These are phyloP conservation scores for Tamandua tetradactyla DNA, from an alignment of 2,797 vertebrate genomes.

Conservation along the genomic window DNA sequence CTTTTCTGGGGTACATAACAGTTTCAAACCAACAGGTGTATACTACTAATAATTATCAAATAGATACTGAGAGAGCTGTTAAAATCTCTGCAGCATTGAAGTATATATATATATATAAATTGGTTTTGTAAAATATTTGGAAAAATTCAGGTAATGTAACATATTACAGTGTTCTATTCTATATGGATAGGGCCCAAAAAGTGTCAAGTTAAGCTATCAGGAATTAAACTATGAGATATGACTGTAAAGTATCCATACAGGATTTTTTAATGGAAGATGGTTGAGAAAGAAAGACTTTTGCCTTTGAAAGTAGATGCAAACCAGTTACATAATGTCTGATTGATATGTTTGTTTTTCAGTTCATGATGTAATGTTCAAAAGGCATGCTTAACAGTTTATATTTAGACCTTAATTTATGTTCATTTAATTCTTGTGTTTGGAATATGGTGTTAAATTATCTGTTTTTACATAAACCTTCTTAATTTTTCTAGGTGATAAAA, in stretches of 20 bases:
- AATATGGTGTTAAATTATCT: constrained; percentile 24
- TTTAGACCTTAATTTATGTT: constrained; percentile 42
- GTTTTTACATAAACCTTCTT: constrained; percentile 71
- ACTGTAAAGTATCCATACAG: not conserved
- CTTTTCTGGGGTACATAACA: too few species aligned
- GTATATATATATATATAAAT: not conserved
- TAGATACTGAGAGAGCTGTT: not conserved
- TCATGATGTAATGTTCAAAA: not conserved
- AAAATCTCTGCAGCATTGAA: not conserved
- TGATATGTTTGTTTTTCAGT: not conserved
- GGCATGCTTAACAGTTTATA: not conserved
- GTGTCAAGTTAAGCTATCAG: not conserved
- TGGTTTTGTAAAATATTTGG: not conserved
- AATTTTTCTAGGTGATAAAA: constrained; percentile 89
- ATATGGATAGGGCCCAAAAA: not conserved
- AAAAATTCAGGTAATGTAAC: not conserved
- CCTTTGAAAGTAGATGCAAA: not conserved
- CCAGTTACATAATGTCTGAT: not conserved
- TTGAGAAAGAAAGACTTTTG: not conserved
- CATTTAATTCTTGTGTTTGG: constrained; percentile 42
- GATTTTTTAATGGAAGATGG: not conserved
- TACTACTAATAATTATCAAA: not conserved
- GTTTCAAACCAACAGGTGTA: too few species aligned
- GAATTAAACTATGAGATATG: not conserved
- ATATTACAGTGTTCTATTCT: not conserved